Evolutionary conservation across 2,113 vertebrate species (phyloP).

Genomic region (Lagopus muta): DNA sequence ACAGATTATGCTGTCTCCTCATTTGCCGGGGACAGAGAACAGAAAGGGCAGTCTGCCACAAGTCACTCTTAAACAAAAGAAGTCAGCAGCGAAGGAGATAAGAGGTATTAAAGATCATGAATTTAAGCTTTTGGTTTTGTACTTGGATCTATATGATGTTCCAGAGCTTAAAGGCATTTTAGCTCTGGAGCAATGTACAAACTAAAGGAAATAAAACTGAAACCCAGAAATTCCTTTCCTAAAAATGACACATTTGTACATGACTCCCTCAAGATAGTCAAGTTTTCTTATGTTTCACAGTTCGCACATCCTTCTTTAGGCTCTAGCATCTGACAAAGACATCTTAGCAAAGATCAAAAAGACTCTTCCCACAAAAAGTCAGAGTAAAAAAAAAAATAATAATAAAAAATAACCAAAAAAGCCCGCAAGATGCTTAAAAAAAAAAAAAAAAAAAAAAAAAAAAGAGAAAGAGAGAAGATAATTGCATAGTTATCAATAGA

Average conservation of each 20-base stretch:
- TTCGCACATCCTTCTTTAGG: not conserved
- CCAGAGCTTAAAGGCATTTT: not conserved
- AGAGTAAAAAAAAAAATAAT: not conserved
- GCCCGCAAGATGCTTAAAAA: not conserved
- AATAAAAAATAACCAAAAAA: not conserved
- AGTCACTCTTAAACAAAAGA: constrained; percentile 11
- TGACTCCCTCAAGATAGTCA: not conserved
- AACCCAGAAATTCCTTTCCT: not conserved
- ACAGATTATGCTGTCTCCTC: not conserved
- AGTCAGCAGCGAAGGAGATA: not conserved
- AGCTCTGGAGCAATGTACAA: not conserved
- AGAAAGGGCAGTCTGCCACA: constrained; percentile 5
- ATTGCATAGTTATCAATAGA: not conserved
- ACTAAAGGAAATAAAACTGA: not conserved
- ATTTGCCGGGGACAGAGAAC: not conserved
- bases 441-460: not conserved
- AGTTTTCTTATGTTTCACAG: not conserved
- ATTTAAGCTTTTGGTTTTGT: not conserved
- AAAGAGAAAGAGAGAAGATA: not conserved
- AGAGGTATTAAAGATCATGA: not conserved
- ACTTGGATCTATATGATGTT: not conserved
- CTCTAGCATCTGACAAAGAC: not conserved
- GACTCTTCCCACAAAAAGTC: not conserved
- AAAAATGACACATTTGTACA: accelerated
- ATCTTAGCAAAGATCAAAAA: not conserved